Evolutionary conservation across 2,797 vertebrate species (phyloP), one percentile per base, ranked within the genome.

Genomic region (Gobio occitaniae): DNA sequence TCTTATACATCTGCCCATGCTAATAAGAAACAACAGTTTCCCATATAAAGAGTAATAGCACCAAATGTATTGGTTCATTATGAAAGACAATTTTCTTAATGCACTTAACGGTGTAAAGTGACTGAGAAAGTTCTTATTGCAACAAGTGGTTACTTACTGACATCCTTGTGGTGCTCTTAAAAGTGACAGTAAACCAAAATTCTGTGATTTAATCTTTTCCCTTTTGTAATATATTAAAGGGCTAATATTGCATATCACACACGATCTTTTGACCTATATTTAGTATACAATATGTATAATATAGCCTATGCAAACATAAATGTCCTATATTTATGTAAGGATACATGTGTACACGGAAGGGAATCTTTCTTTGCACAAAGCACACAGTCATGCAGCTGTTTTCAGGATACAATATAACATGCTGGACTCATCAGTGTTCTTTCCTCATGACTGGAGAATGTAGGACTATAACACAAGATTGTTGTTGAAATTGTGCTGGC

Each of bases 351-450:
- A 59, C 15, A 25, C 21, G 11, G 38, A 72, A 3, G 52, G 9
- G 13, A n/a, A 61, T 48, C 41, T 47, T 19, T 59, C 38, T 56
- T 61, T 13, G 25, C 12, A 48, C 9, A 38, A 36, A 41, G 13
- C 44, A 76, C 70, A 83, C 44, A 50, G 70, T 74, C n/a, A 63
- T 61, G 21, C 59, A 17, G 25, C 52, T 74, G 52, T 59, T 59
- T 36, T 83, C 44, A 52, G 71, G 81, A 66, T 38, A 54, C 82
- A 83, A 83, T 83, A 50, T 47, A 63, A 74, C 70, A 65, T 82
- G 13, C 56, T 83, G 71, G 61, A 29, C 19, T 75, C 81, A 83
- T 83, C 59, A 29, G 32, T 36, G 80, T n/a, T 41, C 61, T 41
- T 54, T 74, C 61, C 72, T 77, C 82, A 68, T 84, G 82, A 41